Percentiles rank a stretch among this genome's conserved stretches.
phyloP scores from a whole-genome alignment of 2,888 invertebrate genomes.

The Synergus umbraculus region DNA sequence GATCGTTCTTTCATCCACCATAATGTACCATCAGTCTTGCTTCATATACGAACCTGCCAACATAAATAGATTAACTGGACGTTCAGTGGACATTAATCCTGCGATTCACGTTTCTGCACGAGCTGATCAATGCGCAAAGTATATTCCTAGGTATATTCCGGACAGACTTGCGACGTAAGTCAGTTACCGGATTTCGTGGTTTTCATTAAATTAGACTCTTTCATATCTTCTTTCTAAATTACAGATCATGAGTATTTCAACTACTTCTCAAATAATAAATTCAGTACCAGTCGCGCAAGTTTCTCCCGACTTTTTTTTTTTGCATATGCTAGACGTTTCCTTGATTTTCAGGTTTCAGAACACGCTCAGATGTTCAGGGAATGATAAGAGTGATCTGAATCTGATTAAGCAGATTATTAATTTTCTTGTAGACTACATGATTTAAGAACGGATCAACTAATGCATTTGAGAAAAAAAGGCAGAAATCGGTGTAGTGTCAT shows the following conservation, averaged over 20 bases:
- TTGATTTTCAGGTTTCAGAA: constrained; percentile 27
- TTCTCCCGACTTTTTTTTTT: background rate
- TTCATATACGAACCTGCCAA: constrained; percentile 41
- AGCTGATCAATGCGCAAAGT: constrained; percentile 37
- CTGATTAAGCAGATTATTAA: constrained; percentile 20
- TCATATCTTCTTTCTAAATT: background rate
- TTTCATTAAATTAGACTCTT: constrained; percentile 14
- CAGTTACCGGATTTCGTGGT: constrained; percentile 18
- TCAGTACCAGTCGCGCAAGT: no score
- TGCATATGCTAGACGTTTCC: background rate
- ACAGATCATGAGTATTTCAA: no score
- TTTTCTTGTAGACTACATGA: constrained; percentile 12
- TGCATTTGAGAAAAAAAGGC: constrained; percentile 1
- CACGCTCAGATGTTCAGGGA: background rate
- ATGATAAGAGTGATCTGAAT: constrained; percentile 15
- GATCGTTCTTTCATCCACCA: constrained; percentile 34
- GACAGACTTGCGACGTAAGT: constrained; percentile 5
- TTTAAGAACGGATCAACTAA: constrained; percentile 26
- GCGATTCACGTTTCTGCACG: constrained; percentile 26
- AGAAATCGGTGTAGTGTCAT: constrained; percentile 13
- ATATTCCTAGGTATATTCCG: constrained; percentile 28
- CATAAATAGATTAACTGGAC: constrained; percentile 40
- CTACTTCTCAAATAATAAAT: no score
- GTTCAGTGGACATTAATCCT: constrained; percentile 40
- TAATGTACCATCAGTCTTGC: constrained; percentile 39